A percentile compares a stretch with the other conserved stretches of the same genome.
Evolutionary conservation across 2,113 vertebrate species (phyloP).

Genomic region (Grammomys surdaster): DNA sequence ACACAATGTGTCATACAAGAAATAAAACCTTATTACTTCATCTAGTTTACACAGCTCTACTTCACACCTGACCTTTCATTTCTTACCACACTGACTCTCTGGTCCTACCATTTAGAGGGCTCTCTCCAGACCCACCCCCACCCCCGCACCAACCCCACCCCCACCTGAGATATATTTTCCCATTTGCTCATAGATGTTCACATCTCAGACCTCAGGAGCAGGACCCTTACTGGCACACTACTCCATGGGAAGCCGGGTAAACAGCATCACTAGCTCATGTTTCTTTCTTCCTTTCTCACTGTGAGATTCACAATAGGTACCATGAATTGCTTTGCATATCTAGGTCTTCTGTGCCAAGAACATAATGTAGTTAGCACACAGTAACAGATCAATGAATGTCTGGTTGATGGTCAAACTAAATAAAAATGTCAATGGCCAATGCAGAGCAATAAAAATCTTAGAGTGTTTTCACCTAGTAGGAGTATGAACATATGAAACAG

Average conservation of each 20-base stretch:
- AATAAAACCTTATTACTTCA: background rate
- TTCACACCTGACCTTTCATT: background rate
- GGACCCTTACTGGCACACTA: background rate
- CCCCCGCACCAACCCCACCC: background rate
- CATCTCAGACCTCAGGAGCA: background rate
- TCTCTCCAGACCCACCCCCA: background rate
- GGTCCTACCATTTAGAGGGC: background rate
- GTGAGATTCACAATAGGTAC: background rate
- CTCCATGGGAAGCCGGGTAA: background rate
- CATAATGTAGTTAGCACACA: background rate
- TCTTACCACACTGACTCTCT: background rate
- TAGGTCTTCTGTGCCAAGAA: background rate
- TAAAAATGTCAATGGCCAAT: conserved; percentile 20
- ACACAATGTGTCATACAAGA: background rate
- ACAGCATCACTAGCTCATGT: background rate
- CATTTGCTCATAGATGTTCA: background rate
- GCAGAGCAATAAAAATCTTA: conserved; percentile 34
- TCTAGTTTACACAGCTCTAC: background rate
- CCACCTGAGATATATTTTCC: background rate
- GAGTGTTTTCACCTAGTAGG: background rate
- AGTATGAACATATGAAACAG: conserved; percentile 29
- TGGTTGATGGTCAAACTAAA: conserved; percentile 24
- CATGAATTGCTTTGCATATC: background rate
- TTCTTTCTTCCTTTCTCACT: background rate
- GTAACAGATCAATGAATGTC: background rate